phyloP scores from a whole-genome alignment of 2,113 vertebrate genomes.

The Pedionomus torquatus region DNA sequence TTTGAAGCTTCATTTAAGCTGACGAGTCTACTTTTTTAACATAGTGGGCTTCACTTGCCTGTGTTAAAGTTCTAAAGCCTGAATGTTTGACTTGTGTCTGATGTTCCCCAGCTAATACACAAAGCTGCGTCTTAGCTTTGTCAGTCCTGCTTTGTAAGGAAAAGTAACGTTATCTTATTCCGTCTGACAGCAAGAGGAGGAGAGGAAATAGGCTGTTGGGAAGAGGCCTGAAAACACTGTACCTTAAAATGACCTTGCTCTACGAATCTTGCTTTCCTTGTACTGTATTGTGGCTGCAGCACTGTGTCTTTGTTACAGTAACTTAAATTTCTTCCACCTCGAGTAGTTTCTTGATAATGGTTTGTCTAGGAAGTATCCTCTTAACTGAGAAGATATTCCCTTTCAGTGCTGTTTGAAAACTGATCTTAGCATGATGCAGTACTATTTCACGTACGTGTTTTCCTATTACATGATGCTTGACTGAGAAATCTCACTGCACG shows the following conservation, averaged over 20 bases:
- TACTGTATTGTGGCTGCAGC: not conserved
- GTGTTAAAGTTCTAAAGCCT: not conserved
- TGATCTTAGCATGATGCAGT: not conserved
- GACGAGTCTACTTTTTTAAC: not conserved
- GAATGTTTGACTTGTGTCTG: not conserved
- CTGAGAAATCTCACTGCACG: not conserved
- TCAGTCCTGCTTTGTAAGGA: not conserved
- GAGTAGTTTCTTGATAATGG: not conserved
- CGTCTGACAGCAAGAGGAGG: not conserved
- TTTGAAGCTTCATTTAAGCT: not conserved
- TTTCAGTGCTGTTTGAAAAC: not conserved
- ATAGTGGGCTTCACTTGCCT: not conserved
- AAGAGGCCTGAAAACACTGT: not conserved
- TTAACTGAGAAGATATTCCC: not conserved
- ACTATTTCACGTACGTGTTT: not conserved
- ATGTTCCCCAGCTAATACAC: not conserved
- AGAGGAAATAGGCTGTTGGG: not conserved
- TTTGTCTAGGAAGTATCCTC: not conserved
- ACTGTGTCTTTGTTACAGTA: not conserved
- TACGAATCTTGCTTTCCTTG: not conserved
- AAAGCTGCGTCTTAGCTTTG: not conserved
- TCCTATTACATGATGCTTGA: not conserved
- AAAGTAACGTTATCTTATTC: not conserved
- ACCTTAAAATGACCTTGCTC: constrained; percentile 20
- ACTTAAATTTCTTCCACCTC: not conserved